Percentiles rank a stretch among this genome's conserved stretches.
Conservation (phyloP, 2,888 invertebrate species). For the Eulithis testata region DNA sequence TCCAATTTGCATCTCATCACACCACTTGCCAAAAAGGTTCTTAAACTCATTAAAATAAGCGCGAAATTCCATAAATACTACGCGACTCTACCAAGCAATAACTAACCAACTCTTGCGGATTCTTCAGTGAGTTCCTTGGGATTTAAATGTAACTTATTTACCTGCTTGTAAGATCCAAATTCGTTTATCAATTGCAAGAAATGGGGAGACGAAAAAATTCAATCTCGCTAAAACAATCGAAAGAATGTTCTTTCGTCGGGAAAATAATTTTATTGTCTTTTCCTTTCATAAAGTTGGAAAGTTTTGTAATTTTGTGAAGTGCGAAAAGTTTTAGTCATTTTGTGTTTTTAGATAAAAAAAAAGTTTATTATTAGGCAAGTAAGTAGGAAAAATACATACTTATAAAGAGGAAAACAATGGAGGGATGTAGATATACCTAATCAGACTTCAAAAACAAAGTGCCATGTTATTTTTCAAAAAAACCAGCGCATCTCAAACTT, state of each 20-base stretch:
- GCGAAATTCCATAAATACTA: conserved; percentile 20
- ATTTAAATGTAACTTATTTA: not conserved
- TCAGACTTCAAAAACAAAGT: too few species aligned
- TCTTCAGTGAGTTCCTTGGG: not conserved
- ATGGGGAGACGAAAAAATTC: conserved; percentile 11
- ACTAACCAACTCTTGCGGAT: conserved; percentile 6
- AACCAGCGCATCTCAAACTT: too few species aligned
- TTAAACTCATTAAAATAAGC: conserved; percentile 20
- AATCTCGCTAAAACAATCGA: conserved; percentile 28
- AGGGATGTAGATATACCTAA: too few species aligned
- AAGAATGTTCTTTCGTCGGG: conserved; percentile 25
- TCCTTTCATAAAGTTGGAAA: conserved; percentile 15
- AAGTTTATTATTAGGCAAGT: not conserved
- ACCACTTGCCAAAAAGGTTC: conserved; percentile 17
- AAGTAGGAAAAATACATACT: not conserved
- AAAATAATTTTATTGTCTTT: conserved; percentile 30
- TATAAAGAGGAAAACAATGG: not conserved
- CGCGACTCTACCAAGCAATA: not conserved
- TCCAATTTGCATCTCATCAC: conserved; percentile 59
- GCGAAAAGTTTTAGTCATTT: conserved; percentile 12
- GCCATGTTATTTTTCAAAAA: too few species aligned
- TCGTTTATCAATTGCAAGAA: conserved; percentile 13
- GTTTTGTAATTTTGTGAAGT: conserved; percentile 25
- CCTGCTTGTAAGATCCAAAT: conserved; percentile 13
- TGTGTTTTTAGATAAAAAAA: not conserved